These are phyloP conservation scores for Panulirus ornatus DNA, from an alignment of 1,140 invertebrate species.

Conservation along the genomic window DNA sequence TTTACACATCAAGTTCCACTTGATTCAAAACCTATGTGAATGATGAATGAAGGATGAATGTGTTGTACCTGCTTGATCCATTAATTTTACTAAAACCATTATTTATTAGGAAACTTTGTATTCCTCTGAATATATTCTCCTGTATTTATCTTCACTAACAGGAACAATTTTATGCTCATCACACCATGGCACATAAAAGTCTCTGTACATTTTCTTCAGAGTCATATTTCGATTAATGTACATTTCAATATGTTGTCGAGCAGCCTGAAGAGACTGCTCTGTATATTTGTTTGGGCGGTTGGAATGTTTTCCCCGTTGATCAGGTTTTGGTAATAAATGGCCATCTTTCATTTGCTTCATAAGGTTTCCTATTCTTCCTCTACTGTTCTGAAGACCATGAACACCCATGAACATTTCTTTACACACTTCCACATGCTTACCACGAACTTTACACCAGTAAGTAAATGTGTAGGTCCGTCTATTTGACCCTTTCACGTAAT, in stretches of 20 bases:
- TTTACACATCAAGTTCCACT: slow-evolving; percentile 20
- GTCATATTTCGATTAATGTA: slow-evolving; percentile 69
- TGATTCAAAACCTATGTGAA: background rate
- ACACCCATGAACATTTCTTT: slow-evolving; percentile 72
- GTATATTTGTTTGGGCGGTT: slow-evolving; percentile 67
- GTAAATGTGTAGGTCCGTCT: slow-evolving; percentile 65
- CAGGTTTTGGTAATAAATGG: slow-evolving; percentile 60
- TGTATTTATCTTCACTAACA: slow-evolving; percentile 66
- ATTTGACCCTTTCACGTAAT: slow-evolving; percentile 66
- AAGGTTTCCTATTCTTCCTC: slow-evolving; percentile 64
- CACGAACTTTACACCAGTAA: slow-evolving; percentile 65
- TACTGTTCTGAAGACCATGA: slow-evolving; percentile 63
- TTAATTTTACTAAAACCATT: slow-evolving; percentile 4
- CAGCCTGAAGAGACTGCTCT: slow-evolving; percentile 59
- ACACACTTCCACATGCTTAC: slow-evolving; percentile 68
- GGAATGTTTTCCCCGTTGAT: slow-evolving; percentile 58
- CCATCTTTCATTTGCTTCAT: slow-evolving; percentile 69
- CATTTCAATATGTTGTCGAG: slow-evolving; percentile 62
- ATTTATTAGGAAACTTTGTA: slow-evolving; percentile 63
- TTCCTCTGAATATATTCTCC: slow-evolving; percentile 67
- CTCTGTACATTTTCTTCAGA: slow-evolving; percentile 65
- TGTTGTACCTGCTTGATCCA: slow-evolving; percentile 4
- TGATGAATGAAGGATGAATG: slow-evolving; percentile 31
- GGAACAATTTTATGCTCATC: slow-evolving; percentile 61
- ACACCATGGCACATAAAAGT: slow-evolving; percentile 67